These are phyloP conservation scores for Mellivora capensis DNA, from an alignment of 2,113 vertebrate species.

Conservation along the genomic window DNA sequence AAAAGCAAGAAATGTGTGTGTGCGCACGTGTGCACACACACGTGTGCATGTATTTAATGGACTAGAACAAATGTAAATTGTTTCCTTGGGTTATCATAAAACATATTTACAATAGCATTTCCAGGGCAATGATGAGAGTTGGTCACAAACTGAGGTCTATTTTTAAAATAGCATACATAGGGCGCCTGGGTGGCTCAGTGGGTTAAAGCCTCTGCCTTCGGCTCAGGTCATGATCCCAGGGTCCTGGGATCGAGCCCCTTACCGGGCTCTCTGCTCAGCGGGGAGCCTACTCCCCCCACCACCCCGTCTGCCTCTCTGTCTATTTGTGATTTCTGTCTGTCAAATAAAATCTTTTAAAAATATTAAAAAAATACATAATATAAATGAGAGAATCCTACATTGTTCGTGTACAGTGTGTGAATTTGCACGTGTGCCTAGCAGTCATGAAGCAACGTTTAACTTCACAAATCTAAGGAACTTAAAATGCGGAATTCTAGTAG, in stretches of 20 bases:
- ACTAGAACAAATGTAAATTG: background rate
- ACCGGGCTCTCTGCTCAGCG: too few relatives aligned
- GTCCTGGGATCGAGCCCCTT: too few relatives aligned
- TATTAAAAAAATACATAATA: too few relatives aligned
- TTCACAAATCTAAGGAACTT: background rate
- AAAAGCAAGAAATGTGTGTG: background rate
- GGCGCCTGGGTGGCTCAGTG: too few relatives aligned
- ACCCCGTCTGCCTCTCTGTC: too few relatives aligned
- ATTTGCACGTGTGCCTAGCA: background rate
- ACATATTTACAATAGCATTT: background rate
- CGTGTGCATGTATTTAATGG: background rate
- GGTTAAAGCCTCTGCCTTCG: too few relatives aligned
- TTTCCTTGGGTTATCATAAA: background rate
- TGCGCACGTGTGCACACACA: rapidly evolving
- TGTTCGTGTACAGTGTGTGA: background rate
- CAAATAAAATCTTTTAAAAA: too few relatives aligned
- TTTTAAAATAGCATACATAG: background rate
- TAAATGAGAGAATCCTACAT: background rate
- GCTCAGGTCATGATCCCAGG: too few relatives aligned
- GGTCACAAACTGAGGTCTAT: background rate
- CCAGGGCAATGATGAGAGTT: background rate
- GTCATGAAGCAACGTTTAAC: background rate
- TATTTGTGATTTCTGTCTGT: too few relatives aligned
- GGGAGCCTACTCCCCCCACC: too few relatives aligned
- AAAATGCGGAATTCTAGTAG: background rate